Evolutionary conservation across 2,113 vertebrate genomes (phyloP).

Genomic region (Harpagus bidentatus): DNA sequence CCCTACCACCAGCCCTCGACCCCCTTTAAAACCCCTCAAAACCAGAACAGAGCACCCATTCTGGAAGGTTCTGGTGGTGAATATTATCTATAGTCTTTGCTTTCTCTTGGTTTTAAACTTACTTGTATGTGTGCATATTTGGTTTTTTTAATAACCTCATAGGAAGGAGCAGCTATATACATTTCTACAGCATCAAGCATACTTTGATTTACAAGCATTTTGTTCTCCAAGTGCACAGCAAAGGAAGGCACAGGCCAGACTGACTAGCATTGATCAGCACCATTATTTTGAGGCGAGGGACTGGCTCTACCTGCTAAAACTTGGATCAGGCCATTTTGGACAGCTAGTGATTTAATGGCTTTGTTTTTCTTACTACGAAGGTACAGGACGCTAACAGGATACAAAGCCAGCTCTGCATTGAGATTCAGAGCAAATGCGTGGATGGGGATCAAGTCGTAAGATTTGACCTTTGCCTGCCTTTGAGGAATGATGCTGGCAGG

Average conservation of each 20-base stretch:
- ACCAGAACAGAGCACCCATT: neutral
- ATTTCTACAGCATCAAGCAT: neutral
- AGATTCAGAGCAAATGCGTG: neutral
- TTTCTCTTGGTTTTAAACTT: neutral
- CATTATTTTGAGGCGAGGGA: neutral
- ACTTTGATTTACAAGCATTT: neutral
- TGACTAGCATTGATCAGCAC: accelerated
- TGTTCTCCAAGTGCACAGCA: neutral
- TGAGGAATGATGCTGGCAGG: neutral
- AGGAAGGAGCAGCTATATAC: neutral
- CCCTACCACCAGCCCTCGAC: neutral
- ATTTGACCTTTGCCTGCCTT: neutral
- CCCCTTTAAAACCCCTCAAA: neutral
- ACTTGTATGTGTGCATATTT: neutral
- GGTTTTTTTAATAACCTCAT: neutral
- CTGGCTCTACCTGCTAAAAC: neutral
- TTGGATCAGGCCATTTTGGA: neutral
- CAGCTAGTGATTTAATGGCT: neutral
- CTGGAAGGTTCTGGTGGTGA: neutral
- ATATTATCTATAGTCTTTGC: neutral
- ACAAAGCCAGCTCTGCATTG: neutral
- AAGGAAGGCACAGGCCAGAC: neutral
- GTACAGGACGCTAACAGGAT: neutral
- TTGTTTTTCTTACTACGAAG: neutral
- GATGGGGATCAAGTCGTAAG: neutral